These are phyloP conservation scores for Drosophila virilis DNA, from an alignment of 1,140 invertebrate species.

Conservation along the genomic window DNA sequence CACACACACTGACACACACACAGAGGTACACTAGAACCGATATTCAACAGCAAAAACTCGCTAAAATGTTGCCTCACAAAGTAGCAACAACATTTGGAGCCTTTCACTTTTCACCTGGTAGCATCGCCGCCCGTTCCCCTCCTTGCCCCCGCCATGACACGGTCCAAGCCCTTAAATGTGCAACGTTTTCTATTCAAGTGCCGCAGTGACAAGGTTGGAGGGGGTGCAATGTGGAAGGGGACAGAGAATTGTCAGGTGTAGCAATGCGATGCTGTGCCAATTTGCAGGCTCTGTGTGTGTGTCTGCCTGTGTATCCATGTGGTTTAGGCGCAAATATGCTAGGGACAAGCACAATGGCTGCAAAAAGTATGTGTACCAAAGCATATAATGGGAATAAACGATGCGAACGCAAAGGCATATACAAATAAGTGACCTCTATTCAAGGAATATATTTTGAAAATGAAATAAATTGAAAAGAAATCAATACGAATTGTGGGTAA, in stretches of 20 bases:
- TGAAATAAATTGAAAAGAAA: background rate
- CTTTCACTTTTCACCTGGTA: conserved; percentile 74
- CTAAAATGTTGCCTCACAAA: conserved; percentile 58
- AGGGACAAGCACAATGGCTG: conserved; percentile 24
- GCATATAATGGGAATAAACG: background rate
- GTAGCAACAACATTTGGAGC: conserved; percentile 61
- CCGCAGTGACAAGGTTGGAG: conserved; percentile 1
- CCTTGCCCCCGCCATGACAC: background rate
- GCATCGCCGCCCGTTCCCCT: background rate
- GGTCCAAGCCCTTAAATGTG: conserved; percentile 51
- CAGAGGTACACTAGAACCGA: conserved; percentile 43
- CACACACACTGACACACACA: background rate
- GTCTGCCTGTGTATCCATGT: background rate
- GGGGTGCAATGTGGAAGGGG: background rate
- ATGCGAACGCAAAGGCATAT: background rate
- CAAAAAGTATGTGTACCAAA: conserved; percentile 35
- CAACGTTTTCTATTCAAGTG: conserved; percentile 71
- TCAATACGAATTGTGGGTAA: too few species aligned
- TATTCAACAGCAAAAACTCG: conserved; percentile 62
- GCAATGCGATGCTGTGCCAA: conserved; percentile 47
- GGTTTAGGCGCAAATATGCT: conserved; percentile 2
- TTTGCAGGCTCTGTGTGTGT: conserved; percentile 40
- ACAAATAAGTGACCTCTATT: background rate
- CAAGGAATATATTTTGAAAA: background rate
- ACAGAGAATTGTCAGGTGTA: conserved; percentile 12